Base-by-base conservation (phyloP, 2,888 invertebrate species). In the Chydorus sphaericus region DNA sequence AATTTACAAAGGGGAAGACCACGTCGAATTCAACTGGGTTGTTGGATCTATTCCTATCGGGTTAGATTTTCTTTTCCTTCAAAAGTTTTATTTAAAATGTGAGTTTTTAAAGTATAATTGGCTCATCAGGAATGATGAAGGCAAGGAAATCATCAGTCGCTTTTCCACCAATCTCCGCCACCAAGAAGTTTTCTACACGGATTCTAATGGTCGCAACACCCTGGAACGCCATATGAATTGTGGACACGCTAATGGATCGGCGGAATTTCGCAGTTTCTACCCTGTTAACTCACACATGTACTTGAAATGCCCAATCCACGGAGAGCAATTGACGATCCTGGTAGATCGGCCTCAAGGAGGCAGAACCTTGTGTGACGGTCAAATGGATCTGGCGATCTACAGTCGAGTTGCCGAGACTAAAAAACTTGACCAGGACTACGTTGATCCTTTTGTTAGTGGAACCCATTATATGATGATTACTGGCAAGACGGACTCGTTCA, bases 281-380 rank as follows among this genome's bases (percentile, higher is more conserved):
- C 77, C 77, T 1, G 67, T 77, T 48, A 75, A 72, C 60, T 73
- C 71, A 57, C 63, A 71, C 51, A 72, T 75, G 7, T 56, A 38
- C 48, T 39, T 57, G 7, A 56, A 29, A 18, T n/a, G n/a, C n/a
- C n/a, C n/a, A n/a, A n/a, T n/a, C n/a, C n/a, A n/a, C n/a, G n/a
- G n/a, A n/a, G n/a, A n/a, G n/a, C n/a, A n/a, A n/a, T n/a, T n/a
- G n/a, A 29, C 48, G 11, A 48, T 16, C 16, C 29, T 55, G 48
- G 48, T 55, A 16, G 91, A 91, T 67, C 75, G 90, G 52, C 77
- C 89, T 0, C 81, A 89, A 71, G 91, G 91, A 0, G 91, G 88
- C 0, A 74, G 78, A 0, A 89, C 89, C 51, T 66, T 90, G 26
- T 65, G 70, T 0, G 80, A 85, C 65, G 91, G 91, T 0, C 72